A percentile compares a stretch with the other conserved stretches of the same genome.
Evolutionary conservation across 2,113 vertebrate genomes (phyloP).

Genomic region (Spilogale gracilis): DNA sequence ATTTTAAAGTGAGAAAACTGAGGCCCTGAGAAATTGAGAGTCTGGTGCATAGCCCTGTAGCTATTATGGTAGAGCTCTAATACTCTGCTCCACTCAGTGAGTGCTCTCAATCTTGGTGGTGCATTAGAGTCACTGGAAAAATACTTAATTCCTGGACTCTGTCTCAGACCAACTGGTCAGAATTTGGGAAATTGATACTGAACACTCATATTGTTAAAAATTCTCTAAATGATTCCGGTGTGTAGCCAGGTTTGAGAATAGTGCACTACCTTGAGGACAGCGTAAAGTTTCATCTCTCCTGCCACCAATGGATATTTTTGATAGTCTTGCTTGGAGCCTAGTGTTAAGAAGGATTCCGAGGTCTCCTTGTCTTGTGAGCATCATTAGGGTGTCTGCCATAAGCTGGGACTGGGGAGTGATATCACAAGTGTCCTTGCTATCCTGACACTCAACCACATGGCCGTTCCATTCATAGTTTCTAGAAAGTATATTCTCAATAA

Average conservation of each 20-base stretch:
- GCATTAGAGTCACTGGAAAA: neutral
- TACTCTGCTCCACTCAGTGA: neutral
- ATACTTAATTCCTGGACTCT: neutral
- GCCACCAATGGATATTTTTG: neutral
- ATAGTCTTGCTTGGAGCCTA: neutral
- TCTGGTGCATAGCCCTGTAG: no score
- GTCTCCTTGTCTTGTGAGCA: neutral
- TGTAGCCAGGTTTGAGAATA: neutral
- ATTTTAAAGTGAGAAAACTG: neutral
- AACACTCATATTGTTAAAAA: neutral
- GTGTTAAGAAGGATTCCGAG: neutral
- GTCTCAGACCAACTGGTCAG: neutral
- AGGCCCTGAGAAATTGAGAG: neutral
- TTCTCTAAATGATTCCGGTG: neutral
- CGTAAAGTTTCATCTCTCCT: neutral
- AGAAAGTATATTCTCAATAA: neutral
- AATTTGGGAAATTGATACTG: neutral
- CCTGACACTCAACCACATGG: neutral
- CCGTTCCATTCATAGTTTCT: neutral
- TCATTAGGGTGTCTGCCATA: neutral
- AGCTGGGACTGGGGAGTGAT: neutral
- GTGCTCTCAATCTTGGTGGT: neutral
- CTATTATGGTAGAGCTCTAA: no score
- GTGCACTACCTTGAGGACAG: neutral
- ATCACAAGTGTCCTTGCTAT: neutral